Percentiles rank a stretch among this genome's conserved stretches.
Evolutionary conservation across 2,888 invertebrate genomes (phyloP).

Genomic region (Electrophaes corylata): DNA sequence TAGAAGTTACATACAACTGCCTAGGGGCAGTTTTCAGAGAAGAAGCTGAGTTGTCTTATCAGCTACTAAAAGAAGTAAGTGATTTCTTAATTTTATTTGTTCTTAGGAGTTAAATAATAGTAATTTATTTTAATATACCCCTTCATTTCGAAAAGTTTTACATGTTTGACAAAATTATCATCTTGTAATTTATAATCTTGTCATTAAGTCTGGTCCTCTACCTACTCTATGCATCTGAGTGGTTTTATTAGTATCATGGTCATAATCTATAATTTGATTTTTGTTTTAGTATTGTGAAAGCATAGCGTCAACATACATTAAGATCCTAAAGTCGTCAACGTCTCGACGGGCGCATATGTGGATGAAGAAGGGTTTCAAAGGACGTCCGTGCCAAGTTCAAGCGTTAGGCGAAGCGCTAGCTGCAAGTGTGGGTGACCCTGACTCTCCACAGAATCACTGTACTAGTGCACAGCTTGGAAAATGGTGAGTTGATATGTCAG

Average conservation of each 20-base stretch:
- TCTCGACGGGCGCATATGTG: constrained; percentile 59
- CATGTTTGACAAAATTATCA: too few relatives aligned
- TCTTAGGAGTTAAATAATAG: too few relatives aligned
- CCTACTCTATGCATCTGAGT: too few relatives aligned
- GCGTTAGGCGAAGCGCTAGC: constrained; percentile 74
- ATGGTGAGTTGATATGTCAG: constrained; percentile 57
- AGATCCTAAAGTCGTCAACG: constrained; percentile 83
- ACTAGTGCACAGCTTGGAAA: constrained; percentile 57
- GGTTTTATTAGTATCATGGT: too few relatives aligned
- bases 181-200: too few relatives aligned
- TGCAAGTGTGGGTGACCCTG: constrained; percentile 61
- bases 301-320: constrained; percentile 90
- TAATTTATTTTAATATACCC: too few relatives aligned
- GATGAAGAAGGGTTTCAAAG: constrained; percentile 73
- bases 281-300: constrained; percentile 87
- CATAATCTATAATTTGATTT: not conserved
- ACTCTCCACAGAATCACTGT: constrained; percentile 58
- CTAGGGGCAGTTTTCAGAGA: constrained; percentile 83
- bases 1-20: constrained; percentile 83
- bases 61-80: constrained; percentile 85
- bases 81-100: not conserved
- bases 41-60: constrained; percentile 83
- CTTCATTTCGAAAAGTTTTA: too few relatives aligned
- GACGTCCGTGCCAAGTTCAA: constrained; percentile 69
- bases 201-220: too few relatives aligned